Conservation (phyloP, 2,113 vertebrate genomes). For the Delphinapterus leucas region DNA sequence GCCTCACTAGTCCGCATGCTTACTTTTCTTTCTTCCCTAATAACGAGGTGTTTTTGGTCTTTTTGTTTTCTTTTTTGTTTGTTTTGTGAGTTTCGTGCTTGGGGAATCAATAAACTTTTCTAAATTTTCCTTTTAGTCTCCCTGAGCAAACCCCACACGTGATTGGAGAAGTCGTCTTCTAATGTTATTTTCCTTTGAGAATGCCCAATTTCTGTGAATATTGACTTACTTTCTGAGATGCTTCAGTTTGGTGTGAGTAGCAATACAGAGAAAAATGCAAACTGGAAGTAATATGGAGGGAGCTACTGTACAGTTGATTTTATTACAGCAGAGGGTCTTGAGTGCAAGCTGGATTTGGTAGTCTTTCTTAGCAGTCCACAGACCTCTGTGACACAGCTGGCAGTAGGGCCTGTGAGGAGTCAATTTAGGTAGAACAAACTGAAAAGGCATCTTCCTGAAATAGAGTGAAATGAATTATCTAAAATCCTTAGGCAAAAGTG, state of each 20-base stretch:
- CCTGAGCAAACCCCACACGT: neutral
- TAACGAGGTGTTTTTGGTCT: neutral
- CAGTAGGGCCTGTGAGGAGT: neutral
- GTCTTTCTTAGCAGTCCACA: neutral
- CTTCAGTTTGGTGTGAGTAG: neutral
- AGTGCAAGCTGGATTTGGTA: neutral
- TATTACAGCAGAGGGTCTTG: neutral
- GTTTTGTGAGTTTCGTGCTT: neutral
- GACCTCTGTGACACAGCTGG: neutral
- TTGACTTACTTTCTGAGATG: neutral
- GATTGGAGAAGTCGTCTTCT: neutral
- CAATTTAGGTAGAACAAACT: neutral
- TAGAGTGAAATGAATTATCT: neutral
- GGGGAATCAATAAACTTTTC: neutral
- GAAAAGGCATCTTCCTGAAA: neutral
- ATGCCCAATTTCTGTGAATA: neutral
- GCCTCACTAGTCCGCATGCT: neutral
- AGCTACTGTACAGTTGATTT: neutral
- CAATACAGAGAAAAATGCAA: neutral
- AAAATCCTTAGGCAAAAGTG: neutral
- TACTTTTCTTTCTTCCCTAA: neutral
- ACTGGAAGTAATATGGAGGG: neutral
- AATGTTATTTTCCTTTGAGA: neutral
- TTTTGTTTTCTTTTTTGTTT: neutral
- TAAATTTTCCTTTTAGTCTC: neutral